A percentile compares a stretch with the other conserved stretches of the same genome.
Evolutionary conservation across 2,888 invertebrate species (phyloP).

Genomic region (Onthophagus sagittarius): DNA sequence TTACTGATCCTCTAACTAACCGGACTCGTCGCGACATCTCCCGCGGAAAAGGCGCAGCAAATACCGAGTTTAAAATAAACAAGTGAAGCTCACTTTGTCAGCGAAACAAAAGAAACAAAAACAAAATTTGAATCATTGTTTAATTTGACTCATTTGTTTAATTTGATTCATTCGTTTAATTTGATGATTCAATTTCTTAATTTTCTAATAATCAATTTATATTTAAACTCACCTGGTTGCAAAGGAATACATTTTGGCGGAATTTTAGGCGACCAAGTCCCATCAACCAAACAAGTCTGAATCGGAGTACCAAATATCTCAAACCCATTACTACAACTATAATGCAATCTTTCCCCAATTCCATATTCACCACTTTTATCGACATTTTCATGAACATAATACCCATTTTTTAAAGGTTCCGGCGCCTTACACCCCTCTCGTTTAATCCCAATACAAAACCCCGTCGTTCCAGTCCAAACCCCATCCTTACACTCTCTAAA

Average conservation of each 20-base stretch:
- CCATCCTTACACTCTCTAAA: conserved; percentile 46
- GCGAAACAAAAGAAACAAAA: background rate
- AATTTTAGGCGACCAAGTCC: conserved; percentile 45
- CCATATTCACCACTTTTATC: conserved; percentile 34
- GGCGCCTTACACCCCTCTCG: conserved; percentile 38
- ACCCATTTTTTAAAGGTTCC: conserved; percentile 41
- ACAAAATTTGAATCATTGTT: background rate
- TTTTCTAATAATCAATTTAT: background rate
- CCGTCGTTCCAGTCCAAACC: conserved; percentile 45
- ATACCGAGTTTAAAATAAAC: background rate
- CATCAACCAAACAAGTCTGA: conserved; percentile 43
- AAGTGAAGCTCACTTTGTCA: background rate
- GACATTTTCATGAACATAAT: conserved; percentile 41
- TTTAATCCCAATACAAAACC: conserved; percentile 36
- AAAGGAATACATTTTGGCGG: conserved; percentile 36
- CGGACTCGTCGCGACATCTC: conserved; percentile 19
- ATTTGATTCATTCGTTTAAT: no score
- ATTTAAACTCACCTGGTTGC: conserved; percentile 23
- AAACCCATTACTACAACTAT: conserved; percentile 44
- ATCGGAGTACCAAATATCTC: conserved; percentile 38
- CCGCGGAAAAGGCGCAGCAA: background rate
- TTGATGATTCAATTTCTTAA: background rate
- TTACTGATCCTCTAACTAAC: conserved; percentile 27
- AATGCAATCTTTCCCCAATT: conserved; percentile 42
- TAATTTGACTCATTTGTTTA: no score